phyloP scores from a whole-genome alignment of 2,113 vertebrate genomes.

The Circaetus gallicus region DNA sequence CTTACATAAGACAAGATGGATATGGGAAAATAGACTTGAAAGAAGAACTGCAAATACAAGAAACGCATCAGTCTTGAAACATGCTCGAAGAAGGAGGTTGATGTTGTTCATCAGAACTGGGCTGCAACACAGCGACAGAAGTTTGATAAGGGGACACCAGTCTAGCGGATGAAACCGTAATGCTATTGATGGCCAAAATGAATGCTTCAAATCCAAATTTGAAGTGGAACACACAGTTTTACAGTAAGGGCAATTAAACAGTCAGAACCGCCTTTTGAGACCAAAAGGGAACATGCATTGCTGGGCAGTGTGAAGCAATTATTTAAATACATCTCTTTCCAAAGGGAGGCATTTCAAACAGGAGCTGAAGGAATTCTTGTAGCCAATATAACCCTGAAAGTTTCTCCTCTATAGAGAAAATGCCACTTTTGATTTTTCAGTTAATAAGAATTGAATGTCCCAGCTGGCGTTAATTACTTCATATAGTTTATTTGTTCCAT shows the following conservation, averaged over 20 bases:
- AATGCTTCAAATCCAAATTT: neutral
- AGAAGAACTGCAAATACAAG: neutral
- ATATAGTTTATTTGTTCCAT: neutral
- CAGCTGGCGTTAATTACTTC: neutral
- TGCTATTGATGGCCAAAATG: neutral
- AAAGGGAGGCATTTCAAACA: neutral
- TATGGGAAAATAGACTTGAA: neutral
- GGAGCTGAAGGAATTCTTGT: neutral
- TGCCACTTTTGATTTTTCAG: neutral
- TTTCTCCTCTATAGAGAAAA: neutral
- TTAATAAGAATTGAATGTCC: neutral
- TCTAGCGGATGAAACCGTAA: accelerated
- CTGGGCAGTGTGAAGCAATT: neutral
- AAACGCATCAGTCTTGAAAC: neutral
- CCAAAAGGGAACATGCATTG: neutral
- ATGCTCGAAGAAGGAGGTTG: neutral
- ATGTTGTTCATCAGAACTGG: neutral
- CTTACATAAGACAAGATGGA: neutral
- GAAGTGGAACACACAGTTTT: neutral
- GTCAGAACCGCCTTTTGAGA: neutral
- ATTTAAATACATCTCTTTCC: neutral
- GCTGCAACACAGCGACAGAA: neutral
- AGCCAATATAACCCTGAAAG: neutral
- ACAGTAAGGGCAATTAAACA: neutral
- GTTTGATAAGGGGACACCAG: neutral